phyloP scores from a whole-genome alignment of 2,888 invertebrate species.

The Monoplex corrugatus region DNA sequence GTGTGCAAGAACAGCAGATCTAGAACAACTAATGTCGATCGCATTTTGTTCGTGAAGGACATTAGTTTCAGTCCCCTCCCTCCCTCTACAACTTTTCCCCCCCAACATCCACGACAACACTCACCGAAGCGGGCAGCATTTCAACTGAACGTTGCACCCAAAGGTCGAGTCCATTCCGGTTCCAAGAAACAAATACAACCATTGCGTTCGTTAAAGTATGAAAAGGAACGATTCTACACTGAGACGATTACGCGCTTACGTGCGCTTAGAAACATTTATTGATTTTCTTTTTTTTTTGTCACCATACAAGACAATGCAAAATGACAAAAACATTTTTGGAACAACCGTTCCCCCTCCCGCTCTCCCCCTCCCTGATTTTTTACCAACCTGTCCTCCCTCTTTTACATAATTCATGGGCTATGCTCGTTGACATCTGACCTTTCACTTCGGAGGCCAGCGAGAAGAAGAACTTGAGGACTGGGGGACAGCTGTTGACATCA shows the following conservation, averaged over 20 bases:
- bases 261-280: neutral
- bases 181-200: neutral
- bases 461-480: neutral
- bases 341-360: neutral
- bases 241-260: no score
- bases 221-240: no score
- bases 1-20: neutral
- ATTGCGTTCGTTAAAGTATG: no score
- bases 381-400: neutral
- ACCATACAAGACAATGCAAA: neutral
- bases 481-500: no score
- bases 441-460: neutral
- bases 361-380: neutral
- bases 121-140: neutral
- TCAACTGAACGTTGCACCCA: neutral
- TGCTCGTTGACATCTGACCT: slow-evolving; percentile 16
- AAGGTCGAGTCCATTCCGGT: neutral
- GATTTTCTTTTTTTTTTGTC: neutral
- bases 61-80: neutral
- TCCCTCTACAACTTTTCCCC: neutral
- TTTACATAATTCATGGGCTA: no score
- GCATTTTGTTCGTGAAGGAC: neutral
- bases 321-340: neutral
- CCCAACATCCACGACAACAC: neutral
- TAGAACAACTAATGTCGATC: neutral